These are phyloP conservation scores for Oriolus oriolus DNA, from an alignment of 2,113 vertebrate species.

Conservation along the genomic window DNA sequence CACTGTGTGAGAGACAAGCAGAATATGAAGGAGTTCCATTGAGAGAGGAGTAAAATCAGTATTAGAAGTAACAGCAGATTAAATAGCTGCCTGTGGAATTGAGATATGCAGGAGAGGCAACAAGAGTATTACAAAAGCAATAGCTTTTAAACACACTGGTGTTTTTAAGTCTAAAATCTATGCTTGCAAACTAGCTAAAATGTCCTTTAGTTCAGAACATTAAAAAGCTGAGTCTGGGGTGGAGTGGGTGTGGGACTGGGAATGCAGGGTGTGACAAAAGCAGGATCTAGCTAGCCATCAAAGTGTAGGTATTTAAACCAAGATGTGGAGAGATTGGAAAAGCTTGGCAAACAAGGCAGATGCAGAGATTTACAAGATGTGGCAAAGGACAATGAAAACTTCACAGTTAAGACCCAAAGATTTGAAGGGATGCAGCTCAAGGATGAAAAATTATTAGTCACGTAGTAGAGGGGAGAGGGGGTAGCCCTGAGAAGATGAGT, in stretches of 20 bases:
- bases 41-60: background rate
- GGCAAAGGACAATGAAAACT: background rate
- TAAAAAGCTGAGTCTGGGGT: background rate
- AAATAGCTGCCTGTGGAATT: background rate
- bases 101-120: background rate
- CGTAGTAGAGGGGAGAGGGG: background rate
- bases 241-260: background rate
- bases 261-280: background rate
- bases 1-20: background rate
- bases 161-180: background rate
- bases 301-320: background rate
- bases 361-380: background rate
- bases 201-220: background rate
- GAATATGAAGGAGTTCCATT: background rate
- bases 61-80: background rate
- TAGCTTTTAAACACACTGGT: background rate
- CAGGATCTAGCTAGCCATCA: background rate
- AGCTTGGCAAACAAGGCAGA: background rate
- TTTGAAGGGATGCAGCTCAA: background rate
- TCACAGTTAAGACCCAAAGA: background rate
- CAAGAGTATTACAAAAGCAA: background rate
- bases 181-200: background rate
- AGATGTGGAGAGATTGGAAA: background rate
- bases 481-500: background rate
- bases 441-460: background rate